These are phyloP conservation scores for Natrix natrix DNA, from an alignment of 2,797 vertebrate species.

Conservation along the genomic window DNA sequence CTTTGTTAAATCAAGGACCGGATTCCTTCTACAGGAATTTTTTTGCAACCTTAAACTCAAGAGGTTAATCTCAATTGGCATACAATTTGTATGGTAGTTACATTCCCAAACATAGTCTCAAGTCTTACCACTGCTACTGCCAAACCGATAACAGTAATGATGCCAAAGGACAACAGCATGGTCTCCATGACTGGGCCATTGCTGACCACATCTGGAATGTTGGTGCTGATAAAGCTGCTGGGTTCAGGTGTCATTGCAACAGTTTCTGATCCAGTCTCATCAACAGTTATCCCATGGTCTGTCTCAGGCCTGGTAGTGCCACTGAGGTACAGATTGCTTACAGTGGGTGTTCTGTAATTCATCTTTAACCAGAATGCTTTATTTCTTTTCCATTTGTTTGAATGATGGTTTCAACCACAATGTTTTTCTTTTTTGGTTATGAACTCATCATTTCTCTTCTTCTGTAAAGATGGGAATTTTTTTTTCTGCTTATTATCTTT, in stretches of 20 bases:
- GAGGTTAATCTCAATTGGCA: not conserved
- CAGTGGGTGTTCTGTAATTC: conserved; percentile 64
- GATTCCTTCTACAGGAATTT: not conserved
- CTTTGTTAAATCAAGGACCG: not conserved
- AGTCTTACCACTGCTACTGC: conserved; percentile 88
- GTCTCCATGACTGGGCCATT: conserved; percentile 80
- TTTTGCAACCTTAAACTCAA: not conserved
- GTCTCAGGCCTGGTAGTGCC: conserved; percentile 34
- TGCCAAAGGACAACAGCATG: conserved; percentile 90
- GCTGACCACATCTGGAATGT: conserved; percentile 74
- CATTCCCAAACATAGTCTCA: not conserved
- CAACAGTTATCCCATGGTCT: conserved; percentile 55
- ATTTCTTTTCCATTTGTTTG: conserved; percentile 23
- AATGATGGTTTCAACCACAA: conserved; percentile 22
- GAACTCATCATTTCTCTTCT: conserved; percentile 13
- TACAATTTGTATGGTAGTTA: not conserved
- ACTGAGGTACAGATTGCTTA: conserved; percentile 55
- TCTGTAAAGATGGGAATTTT: fast-evolving
- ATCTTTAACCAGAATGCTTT: conserved; percentile 52
- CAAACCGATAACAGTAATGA: conserved; percentile 93
- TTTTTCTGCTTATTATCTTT: not conserved
- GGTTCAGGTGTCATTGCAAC: conserved; percentile 66
- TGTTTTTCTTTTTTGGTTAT: conserved; percentile 31
- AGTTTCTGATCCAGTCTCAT: conserved; percentile 61
- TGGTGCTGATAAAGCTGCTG: conserved; percentile 86